A percentile compares a stretch with the other conserved stretches of the same genome.
Evolutionary conservation across 2,888 invertebrate species (phyloP).

Genomic region (Sesia apiformis): DNA sequence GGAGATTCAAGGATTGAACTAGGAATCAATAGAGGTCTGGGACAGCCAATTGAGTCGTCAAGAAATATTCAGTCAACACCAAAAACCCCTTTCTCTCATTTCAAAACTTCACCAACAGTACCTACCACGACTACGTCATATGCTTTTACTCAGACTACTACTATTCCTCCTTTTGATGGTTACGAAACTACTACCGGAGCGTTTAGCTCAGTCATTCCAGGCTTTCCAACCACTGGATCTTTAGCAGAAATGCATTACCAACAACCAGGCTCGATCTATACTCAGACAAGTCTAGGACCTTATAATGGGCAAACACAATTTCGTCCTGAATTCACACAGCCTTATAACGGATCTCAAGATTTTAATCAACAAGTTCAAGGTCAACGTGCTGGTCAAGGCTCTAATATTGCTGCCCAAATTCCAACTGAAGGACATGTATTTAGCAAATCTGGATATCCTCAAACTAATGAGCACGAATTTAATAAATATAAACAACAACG

Average conservation of each 20-base stretch:
- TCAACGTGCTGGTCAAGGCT: not conserved
- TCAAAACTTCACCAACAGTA: slow-evolving; percentile 9
- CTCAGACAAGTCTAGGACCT: too few relatives aligned
- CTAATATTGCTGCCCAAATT: too few relatives aligned
- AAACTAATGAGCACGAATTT: too few relatives aligned
- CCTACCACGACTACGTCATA: slow-evolving; percentile 31
- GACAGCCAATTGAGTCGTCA: not conserved
- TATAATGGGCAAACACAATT: too few relatives aligned
- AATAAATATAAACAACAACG: too few relatives aligned
- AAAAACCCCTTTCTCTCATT: slow-evolving; percentile 7
- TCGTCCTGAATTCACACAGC: not conserved
- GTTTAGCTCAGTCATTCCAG: not conserved
- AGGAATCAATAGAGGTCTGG: slow-evolving; percentile 17
- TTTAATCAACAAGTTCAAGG: not conserved
- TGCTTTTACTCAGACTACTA: slow-evolving; percentile 36
- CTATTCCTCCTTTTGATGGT: slow-evolving; percentile 18
- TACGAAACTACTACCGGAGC: not conserved
- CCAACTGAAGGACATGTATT: too few relatives aligned
- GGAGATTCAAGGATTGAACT: slow-evolving; percentile 11
- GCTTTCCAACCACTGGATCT: not conserved
- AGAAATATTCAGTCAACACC: slow-evolving; percentile 1
- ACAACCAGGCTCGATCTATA: not conserved
- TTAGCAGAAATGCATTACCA: not conserved
- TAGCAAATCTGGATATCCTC: too few relatives aligned
- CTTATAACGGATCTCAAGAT: not conserved